phyloP scores from a whole-genome alignment of 2,888 invertebrate genomes.

The Clanis bilineata region DNA sequence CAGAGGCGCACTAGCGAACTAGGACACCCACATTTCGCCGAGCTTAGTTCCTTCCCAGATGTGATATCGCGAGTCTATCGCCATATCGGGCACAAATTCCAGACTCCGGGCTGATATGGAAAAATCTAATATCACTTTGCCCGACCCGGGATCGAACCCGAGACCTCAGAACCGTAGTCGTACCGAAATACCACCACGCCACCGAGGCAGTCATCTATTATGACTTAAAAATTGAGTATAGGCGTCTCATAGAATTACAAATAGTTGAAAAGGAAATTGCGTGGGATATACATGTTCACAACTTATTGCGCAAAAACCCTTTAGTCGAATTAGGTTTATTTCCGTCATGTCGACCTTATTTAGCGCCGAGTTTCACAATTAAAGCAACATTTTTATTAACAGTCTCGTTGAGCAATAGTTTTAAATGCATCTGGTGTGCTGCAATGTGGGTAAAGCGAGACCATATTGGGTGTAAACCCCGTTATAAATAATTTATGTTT shows the following conservation, averaged over 20 bases:
- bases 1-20: too few relatives aligned
- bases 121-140: too few relatives aligned
- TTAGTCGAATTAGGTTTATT: not conserved
- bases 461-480: not conserved
- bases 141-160: too few relatives aligned
- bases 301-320: constrained; percentile 8
- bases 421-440: not conserved
- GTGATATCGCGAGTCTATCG: too few relatives aligned
- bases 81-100: too few relatives aligned
- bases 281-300: constrained; percentile 27
- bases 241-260: constrained; percentile 32
- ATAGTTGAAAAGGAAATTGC: constrained; percentile 34
- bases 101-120: too few relatives aligned
- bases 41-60: too few relatives aligned
- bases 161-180: too few relatives aligned
- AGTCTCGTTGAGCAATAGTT: not conserved
- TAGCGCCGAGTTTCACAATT: constrained; percentile 3
- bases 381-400: not conserved
- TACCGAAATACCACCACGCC: too few relatives aligned
- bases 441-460: not conserved
- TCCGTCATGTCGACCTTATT: not conserved
- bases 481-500: too few relatives aligned
- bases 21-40: too few relatives aligned
- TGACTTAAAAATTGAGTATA: constrained; percentile 9
- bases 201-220: constrained; percentile 6